Base-by-base conservation (phyloP, 2,113 vertebrate genomes). In the Apaloderma vittatum region DNA sequence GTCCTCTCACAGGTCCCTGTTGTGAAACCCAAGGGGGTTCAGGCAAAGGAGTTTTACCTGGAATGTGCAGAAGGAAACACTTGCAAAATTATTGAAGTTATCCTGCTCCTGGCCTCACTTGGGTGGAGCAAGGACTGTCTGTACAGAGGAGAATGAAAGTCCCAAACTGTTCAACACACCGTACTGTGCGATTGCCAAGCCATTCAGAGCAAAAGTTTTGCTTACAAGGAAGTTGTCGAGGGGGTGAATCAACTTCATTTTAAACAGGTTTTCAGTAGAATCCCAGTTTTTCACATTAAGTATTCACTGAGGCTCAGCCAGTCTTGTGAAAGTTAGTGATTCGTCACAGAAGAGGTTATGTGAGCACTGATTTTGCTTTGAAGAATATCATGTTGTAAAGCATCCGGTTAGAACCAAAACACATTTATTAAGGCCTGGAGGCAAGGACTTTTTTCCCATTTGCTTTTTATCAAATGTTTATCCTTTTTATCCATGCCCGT, bases 401-500 rank as follows among this genome's bases (percentile, higher is more conserved):
- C 62, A 94, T 79, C 65, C 12, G 0, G 9, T 96, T 96, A 94
- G 51, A 96, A 95, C 61, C 61, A 96, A 94, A 95, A 75, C 51
- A 45, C 86, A 88, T 96, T 97, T 97, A 95, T 95, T 86, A 86
- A 20, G 86, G 71, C 68, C 84, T 65, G 2, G 63, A 97, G 93
- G 89, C 83, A 95, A 22, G 29, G 70, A 95, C 51, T 77, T 95
- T 40, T 90, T 92, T 86, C 67, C 59, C 85, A 49, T 81, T 95
- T 97, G 95, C 72, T 68, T 90, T 97, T 89, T 89, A 95, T 96
- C 94, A 96, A 96, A 86, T 90, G 90, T 96, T 97, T 97, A 95
- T 84, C 86, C 76, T 79, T 96, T 95, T 95, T 78, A 95, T 57
- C 90, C 90, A 48, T 82, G 91, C 79, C 66, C 14, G 92, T 98